phyloP scores from a whole-genome alignment of 2,888 invertebrate genomes.

The Mimumesa dahlbomi region DNA sequence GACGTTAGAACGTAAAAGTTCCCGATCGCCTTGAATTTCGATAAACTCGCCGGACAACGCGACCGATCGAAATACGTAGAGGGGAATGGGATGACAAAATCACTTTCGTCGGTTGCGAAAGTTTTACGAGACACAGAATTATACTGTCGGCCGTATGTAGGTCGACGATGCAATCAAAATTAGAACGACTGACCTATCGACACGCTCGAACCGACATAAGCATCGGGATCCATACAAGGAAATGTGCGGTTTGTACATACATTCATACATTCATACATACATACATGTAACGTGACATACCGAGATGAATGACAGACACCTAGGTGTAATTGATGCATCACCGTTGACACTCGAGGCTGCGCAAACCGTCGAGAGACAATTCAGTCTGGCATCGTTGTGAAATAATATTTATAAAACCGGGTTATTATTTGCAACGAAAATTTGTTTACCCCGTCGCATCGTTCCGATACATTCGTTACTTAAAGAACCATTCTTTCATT shows the following conservation, averaged over 20 bases:
- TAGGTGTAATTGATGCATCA: constrained; percentile 49
- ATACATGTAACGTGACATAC: constrained; percentile 18
- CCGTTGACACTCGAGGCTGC: constrained; percentile 38
- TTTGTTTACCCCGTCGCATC: no score
- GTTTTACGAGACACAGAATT: constrained; percentile 29
- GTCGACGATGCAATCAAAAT: constrained; percentile 37
- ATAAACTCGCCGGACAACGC: no score
- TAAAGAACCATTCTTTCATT: no score
- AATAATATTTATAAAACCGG: not conserved
- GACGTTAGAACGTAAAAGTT: no score
- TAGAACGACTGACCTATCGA: constrained; percentile 53
- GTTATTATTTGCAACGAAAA: not conserved
- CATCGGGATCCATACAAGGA: constrained; percentile 39
- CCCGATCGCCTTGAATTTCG: no score
- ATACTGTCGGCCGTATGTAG: constrained; percentile 10
- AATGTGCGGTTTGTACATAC: constrained; percentile 33
- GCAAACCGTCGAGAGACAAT: constrained; percentile 16
- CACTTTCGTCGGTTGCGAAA: not conserved
- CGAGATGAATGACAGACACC: constrained; percentile 39
- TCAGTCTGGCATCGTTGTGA: not conserved
- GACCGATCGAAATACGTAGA: no score
- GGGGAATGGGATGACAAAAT: no score
- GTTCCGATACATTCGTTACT: no score
- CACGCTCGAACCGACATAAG: constrained; percentile 32
- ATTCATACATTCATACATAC: no score